phyloP scores from a whole-genome alignment of 2,888 invertebrate genomes.

The Drosophila koepferae region DNA sequence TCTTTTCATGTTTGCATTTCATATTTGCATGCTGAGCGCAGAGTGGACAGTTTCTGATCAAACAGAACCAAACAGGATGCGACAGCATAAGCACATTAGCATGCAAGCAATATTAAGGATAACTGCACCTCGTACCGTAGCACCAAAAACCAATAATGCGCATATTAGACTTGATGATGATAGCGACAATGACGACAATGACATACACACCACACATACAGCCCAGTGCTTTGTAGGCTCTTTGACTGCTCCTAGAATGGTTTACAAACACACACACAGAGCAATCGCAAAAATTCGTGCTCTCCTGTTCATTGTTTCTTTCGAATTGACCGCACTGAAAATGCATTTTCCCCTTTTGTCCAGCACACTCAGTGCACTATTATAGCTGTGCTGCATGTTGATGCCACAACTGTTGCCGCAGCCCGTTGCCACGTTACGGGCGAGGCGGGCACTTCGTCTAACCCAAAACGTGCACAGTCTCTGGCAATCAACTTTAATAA shows the following conservation, averaged over 20 bases:
- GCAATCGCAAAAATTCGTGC: conserved; percentile 45
- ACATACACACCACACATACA: neutral
- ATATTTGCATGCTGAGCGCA: conserved; percentile 70
- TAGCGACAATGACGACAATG: conserved; percentile 49
- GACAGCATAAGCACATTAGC: conserved; percentile 61
- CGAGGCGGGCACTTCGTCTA: conserved; percentile 62
- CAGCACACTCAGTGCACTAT: neutral
- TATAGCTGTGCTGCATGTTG: conserved; percentile 65
- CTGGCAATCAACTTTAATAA: conserved; percentile 81
- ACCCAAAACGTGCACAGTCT: conserved; percentile 77
- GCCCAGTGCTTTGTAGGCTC: conserved; percentile 8
- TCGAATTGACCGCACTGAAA: conserved; percentile 71
- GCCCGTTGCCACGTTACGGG: conserved; percentile 13
- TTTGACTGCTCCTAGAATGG: conserved; percentile 39
- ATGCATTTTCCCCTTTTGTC: conserved; percentile 7
- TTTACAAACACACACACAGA: conserved; percentile 11
- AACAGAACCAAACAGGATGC: conserved; percentile 38
- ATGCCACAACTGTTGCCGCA: conserved; percentile 38
- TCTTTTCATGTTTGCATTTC: conserved; percentile 70
- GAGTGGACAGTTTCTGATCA: conserved; percentile 46
- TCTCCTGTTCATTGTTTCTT: conserved; percentile 69
- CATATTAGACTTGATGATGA: conserved; percentile 77
- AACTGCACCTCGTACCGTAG: conserved; percentile 58
- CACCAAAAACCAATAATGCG: conserved; percentile 75
- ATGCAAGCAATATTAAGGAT: conserved; percentile 73